Conservation (phyloP, 2,888 invertebrate species). For the Phymatocera aterrima region DNA sequence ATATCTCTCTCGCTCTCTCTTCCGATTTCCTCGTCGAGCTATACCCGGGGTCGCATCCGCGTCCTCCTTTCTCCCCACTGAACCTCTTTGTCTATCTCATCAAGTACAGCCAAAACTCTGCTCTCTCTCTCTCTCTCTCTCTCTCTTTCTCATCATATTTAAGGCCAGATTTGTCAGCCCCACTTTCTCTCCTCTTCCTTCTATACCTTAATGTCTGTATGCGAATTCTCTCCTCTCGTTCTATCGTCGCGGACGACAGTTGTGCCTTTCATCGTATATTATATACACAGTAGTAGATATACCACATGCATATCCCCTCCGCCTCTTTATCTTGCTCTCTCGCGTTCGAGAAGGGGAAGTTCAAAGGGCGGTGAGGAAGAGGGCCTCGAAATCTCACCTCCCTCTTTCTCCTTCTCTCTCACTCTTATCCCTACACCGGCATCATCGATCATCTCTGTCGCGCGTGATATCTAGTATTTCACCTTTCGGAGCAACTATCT, state of each 20-base stretch:
- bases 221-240: neutral
- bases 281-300: neutral
- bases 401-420: neutral
- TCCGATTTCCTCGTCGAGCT: neutral
- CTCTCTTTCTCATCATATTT: neutral
- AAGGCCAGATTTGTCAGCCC: slow-evolving; percentile 11
- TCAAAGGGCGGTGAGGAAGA: neutral
- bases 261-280: neutral
- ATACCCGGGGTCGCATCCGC: slow-evolving; percentile 22
- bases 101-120: slow-evolving; percentile 52
- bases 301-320: neutral
- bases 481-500: slow-evolving; percentile 18
- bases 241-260: slow-evolving; percentile 6
- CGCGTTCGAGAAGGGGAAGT: neutral
- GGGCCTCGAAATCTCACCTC: slow-evolving; percentile 32
- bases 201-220: neutral
- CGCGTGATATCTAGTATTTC: slow-evolving; percentile 42
- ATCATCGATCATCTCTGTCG: slow-evolving; percentile 69
- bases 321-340: neutral
- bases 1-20: slow-evolving; percentile 11
- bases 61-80: no score
- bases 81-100: slow-evolving; percentile 29
- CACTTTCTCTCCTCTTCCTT: neutral
- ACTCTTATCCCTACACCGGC: neutral
- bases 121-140: slow-evolving; percentile 30